A percentile compares a stretch with the other conserved stretches of the same genome.
phyloP scores from a whole-genome alignment of 1,140 invertebrate species.

The Rhynchophorus ferrugineus region DNA sequence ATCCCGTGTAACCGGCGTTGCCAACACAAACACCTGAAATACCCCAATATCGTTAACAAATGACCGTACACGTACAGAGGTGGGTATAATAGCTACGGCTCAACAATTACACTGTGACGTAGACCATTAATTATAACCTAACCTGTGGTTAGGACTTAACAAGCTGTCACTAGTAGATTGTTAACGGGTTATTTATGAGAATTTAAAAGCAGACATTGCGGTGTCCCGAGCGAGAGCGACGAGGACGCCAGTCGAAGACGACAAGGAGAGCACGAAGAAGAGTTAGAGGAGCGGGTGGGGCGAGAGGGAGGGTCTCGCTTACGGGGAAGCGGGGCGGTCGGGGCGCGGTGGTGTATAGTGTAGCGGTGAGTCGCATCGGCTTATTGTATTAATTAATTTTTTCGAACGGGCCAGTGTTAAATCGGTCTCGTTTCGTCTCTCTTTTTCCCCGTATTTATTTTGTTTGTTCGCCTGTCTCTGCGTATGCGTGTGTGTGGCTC shows the following conservation, averaged over 20 bases:
- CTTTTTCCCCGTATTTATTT: too few species aligned
- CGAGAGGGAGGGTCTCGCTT: too few species aligned
- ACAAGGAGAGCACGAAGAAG: background rate
- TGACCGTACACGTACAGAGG: slow-evolving; percentile 33
- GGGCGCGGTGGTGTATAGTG: too few species aligned
- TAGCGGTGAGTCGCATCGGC: too few species aligned
- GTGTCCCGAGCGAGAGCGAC: too few species aligned
- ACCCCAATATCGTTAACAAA: slow-evolving; percentile 37
- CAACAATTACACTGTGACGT: slow-evolving; percentile 43
- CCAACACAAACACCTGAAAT: slow-evolving; percentile 33
- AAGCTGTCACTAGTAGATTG: slow-evolving; percentile 44
- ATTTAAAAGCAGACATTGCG: slow-evolving; percentile 41
- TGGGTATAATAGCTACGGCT: slow-evolving; percentile 41
- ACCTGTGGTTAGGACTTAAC: slow-evolving; percentile 45
- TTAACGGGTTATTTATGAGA: slow-evolving; percentile 44
- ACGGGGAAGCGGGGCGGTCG: too few species aligned
- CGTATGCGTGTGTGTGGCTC: too few species aligned
- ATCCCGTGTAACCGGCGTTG: slow-evolving; percentile 23
- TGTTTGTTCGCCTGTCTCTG: too few species aligned
- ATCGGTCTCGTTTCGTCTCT: too few species aligned
- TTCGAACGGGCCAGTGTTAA: too few species aligned
- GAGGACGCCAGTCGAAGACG: slow-evolving; percentile 3
- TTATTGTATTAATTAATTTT: too few species aligned
- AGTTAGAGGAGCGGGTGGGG: slow-evolving; percentile 6
- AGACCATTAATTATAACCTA: slow-evolving; percentile 45